Evolutionary conservation across 2,113 vertebrate species (phyloP), one percentile per base, ranked within the genome.

Genomic region (Colius striatus): DNA sequence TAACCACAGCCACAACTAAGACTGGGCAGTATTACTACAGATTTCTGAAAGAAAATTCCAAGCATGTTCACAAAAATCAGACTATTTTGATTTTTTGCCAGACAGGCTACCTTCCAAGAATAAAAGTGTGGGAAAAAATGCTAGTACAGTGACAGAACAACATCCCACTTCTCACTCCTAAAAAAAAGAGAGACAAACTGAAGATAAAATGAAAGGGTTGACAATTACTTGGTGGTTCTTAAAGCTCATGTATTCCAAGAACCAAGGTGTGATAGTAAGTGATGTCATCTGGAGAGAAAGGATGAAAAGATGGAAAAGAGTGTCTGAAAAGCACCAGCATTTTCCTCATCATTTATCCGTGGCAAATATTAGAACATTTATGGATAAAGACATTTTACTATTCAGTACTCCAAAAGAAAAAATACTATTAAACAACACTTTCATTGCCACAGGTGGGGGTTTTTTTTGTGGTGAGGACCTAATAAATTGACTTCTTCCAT

Each of bases 41-140:
- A 88, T 94, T 88, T 94, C 85, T 84, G 53, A 89, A 84, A 87
- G 60, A 95, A 92, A 95, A 96, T 90, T 95, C 72, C 79, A 95
- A 95, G 76, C 68, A 85, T 90, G 76, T 84, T 94, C 76, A 84
- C 68, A 95, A 95, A 94, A 95, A 95, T 94, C 92, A 84, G 83
- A 74, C 61, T 95, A 86, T 84, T 90, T 93, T 95, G 95, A 86
- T 81, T 92, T 96, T 94, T 96, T 95, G 92, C 92, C 94, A 96
- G 84, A 95, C 65, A 95, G 92, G 91, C 93, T 95, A 94, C 83
- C 76, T 95, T 97, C 96, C 96, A 96, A 97, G 89, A 96, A 92
- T 41, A 92, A 90, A 96, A 95, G 85, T 94, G 86, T 95, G 94
- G 94, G 94, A 78, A 94, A 96, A 97, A 95, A 89, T 60, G 68